These are phyloP conservation scores for Rostratula benghalensis DNA, from an alignment of 2,113 vertebrate genomes.

Conservation along the genomic window DNA sequence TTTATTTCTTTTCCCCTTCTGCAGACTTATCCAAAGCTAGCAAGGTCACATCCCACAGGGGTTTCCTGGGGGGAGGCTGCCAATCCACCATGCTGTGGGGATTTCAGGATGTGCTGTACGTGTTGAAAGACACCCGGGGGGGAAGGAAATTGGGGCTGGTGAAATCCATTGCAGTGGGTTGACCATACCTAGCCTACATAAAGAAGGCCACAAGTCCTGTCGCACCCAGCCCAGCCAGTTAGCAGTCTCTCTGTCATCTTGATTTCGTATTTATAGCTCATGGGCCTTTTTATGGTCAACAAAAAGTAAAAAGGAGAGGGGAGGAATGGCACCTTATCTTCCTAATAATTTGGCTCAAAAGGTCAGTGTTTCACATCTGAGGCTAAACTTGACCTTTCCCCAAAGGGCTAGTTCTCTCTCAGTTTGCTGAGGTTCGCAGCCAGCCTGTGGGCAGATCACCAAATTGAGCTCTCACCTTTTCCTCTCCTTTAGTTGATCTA, in stretches of 20 bases:
- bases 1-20: neutral
- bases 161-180: neutral
- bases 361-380: neutral
- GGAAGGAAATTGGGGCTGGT: neutral
- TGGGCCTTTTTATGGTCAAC: neutral
- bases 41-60: neutral
- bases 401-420: neutral
- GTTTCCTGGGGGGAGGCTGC: neutral
- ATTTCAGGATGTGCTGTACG: neutral
- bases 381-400: neutral
- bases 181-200: neutral
- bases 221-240: neutral
- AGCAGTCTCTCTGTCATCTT: neutral
- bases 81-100: fast-evolving
- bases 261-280: neutral
- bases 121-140: fast-evolving
- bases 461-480: neutral
- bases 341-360: neutral
- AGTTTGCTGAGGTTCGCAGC: neutral
- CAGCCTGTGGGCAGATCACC: neutral
- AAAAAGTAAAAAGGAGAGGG: neutral
- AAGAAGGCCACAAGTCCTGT: neutral
- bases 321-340: neutral
- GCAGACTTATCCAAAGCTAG: neutral
- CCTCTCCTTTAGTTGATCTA: neutral